phyloP scores from a whole-genome alignment of 2,888 invertebrate species.

The Protodeltote pygarga region DNA sequence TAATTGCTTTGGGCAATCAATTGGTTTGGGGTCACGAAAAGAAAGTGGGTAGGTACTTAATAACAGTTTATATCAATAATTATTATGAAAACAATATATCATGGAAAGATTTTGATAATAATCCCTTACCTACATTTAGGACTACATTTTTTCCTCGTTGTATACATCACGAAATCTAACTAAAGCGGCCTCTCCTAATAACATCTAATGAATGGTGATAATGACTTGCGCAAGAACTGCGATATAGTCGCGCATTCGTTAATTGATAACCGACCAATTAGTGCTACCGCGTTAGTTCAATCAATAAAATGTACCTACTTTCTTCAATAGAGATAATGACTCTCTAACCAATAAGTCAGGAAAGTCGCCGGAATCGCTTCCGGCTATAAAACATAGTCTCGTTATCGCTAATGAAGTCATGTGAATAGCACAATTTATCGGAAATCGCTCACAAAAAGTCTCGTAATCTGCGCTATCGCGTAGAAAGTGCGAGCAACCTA shows the following conservation, averaged over 20 bases:
- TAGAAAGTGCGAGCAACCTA: conserved; percentile 55
- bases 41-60: conserved; percentile 23
- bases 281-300: conserved; percentile 5
- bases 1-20: conserved; percentile 11
- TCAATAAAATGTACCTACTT: conserved; percentile 23
- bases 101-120: no score
- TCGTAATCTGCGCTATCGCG: conserved; percentile 27
- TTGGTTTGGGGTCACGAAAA: conserved; percentile 15
- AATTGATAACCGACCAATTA: conserved; percentile 27
- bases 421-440: conserved; percentile 48
- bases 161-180: conserved; percentile 2
- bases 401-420: conserved; percentile 48
- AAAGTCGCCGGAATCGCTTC: conserved; percentile 33
- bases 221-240: conserved; percentile 1
- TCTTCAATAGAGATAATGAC: conserved; percentile 28
- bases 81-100: no score
- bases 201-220: background rate
- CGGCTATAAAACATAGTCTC: conserved; percentile 43
- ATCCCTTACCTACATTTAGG: no score
- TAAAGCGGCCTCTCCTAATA: background rate
- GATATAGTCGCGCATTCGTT: background rate
- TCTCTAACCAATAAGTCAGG: conserved; percentile 32
- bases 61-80: no score
- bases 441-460: conserved; percentile 45
- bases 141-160: no score